A percentile compares a stretch with the other conserved stretches of the same genome.
phyloP scores from a whole-genome alignment of 2,797 vertebrate genomes.

The Kryptolebias ocellatus region DNA sequence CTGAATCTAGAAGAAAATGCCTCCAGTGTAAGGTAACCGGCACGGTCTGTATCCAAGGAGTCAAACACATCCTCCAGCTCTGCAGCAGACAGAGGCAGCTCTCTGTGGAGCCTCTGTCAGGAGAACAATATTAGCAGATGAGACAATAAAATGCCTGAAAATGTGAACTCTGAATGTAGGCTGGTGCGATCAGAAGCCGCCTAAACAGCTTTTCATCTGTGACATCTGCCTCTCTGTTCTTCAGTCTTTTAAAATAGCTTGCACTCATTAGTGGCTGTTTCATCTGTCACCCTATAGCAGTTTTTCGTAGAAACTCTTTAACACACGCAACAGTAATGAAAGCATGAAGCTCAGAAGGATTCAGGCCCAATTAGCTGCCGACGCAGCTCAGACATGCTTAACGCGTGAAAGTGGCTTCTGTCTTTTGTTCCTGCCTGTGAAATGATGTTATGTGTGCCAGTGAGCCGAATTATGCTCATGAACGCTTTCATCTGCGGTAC shows the following conservation, averaged over 20 bases:
- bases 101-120: constrained; percentile 86
- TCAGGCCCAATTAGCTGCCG: constrained; percentile 32
- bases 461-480: constrained; percentile 18
- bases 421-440: constrained; percentile 26
- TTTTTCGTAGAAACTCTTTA: constrained; percentile 28
- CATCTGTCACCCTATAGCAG: not conserved
- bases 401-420: constrained; percentile 22
- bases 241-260: not conserved
- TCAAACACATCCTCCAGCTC: constrained; percentile 93
- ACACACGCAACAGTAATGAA: constrained; percentile 40
- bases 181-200: not conserved
- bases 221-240: not conserved
- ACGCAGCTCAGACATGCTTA: constrained; percentile 16
- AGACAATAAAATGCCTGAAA: constrained; percentile 3
- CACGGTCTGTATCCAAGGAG: constrained; percentile 86
- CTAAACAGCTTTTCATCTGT: not conserved
- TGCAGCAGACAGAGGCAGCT: constrained; percentile 87
- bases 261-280: not conserved
- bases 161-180: no score
- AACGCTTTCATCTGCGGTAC: constrained; percentile 53
- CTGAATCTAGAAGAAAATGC: constrained; percentile 92
- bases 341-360: constrained; percentile 18
- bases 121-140: constrained; percentile 50
- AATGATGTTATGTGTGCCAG: not conserved
- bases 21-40: constrained; percentile 87